Evolutionary conservation across 2,797 vertebrate genomes (phyloP), one percentile per base, ranked within the genome.

Genomic region (Lindbergichthys nudifrons): DNA sequence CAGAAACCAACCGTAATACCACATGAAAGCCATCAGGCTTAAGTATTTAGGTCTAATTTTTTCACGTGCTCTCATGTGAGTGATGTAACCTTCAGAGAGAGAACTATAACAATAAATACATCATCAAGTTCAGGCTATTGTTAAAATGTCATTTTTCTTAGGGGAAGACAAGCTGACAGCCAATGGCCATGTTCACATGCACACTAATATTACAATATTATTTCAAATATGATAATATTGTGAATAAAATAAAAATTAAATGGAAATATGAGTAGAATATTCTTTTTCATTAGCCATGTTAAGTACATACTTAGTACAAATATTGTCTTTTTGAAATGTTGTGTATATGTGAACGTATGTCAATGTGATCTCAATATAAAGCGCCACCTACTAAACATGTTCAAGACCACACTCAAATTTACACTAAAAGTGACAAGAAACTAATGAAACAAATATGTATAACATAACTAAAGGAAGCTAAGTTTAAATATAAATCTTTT

Each of bases 1-100:
- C 21, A 15, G 18, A 16, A 70, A 57, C 47, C 46, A 63, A 26
- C 21, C 16, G 32, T 3, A 56, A 46, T 1, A 19, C 14, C 36
- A 19, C 12, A 0, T 36, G 32, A 14, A 56, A 41, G n/a, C 69
- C 60, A 11, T 67, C 11, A 52, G 52, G 12, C 41, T 32, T 5
- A 63, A 62, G 32, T 36, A 48, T n/a, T 41, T 30, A 10, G 18
- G 60, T n/a, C 54, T 48, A 4, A 19, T 70, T 65, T 42, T 15
- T 46, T 56, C 32, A 13, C 50, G 63, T 32, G 43, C 32, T 41
- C 16, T 60, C 26, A 30, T 41, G 56, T 54, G 62, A 67, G 18
- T 26, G 14, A 50, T n/a, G 23, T n/a, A 57, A 59, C 26, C 60
- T 46, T 61, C 18, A 66, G 19, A 18, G 7, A 45, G 13, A 19